Base-by-base conservation (phyloP, 2,888 invertebrate genomes). In the Nephrotoma flavescens region DNA sequence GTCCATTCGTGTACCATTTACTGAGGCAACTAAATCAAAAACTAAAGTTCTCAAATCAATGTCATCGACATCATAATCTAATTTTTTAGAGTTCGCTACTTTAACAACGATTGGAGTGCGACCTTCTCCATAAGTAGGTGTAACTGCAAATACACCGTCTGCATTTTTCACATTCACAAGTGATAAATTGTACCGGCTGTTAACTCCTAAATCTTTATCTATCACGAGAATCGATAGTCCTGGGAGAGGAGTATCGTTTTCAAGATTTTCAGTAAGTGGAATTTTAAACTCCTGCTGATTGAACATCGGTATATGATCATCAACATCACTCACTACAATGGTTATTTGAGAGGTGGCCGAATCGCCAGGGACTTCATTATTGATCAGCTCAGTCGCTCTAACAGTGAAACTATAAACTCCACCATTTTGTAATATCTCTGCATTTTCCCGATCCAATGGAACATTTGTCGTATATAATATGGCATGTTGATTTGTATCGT, bases 271-370 rank as follows among this genome's bases (percentile, higher is more conserved):
- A 0, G 96, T 95, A 87, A 96, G 94, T 0, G 94, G 94, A 86
- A 96, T 93, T 88, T 94, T 93, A 87, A 95, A 96, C 0, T 92
- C 91, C 2, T 94, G 92, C 88, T 93, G 92, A 89, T 95, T 96
- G 88, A 96, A 96, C 88, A 93, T 92, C 0, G 96, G 96, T 12
- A 93, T 92, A 88, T 96, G 94, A 89, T 96, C 96, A 88, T 96
- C 96, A 0, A 95, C 94, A 89, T 97, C 96, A 0, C 95, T 95
- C 42, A 96, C 94, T 0, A 96, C 95, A 52, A 96, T 95, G 0
- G 96, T 96, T 0, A 96, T 93, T 52, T 94, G 93, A 1, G 95
- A 94, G 0, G 93, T 93, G 0, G 95, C 93, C 44, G 93, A 94
- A 88, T 96, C 96, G 0, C 94, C 94, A 6, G 95, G 94, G 41